Base-by-base conservation (phyloP, 2,888 invertebrate species). In the Microctonus brassicae region DNA sequence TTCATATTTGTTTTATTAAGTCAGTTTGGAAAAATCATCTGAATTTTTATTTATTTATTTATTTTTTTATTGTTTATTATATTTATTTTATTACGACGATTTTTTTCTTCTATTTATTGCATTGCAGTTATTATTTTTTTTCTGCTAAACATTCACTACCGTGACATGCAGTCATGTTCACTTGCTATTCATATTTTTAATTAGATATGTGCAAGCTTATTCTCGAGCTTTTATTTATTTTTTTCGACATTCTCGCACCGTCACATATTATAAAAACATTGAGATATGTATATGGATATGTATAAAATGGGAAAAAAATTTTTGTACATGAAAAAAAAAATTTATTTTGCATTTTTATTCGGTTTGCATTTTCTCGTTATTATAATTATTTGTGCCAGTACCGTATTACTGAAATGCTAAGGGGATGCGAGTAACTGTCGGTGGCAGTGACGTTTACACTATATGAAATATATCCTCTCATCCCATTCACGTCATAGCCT, bases 401-500 rank as follows among this genome's bases (percentile, higher is more conserved):
- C 77, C 73, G 74, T 75, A 77, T 79, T 78, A 77, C 76, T 79
- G 33, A 58, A 80, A 81, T 79, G 77, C 76, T 78, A 75, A 61
- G 73, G 47, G 17, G 47, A 47, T 17, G 17, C 47, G 47, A 47
- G 47, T 3, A 74, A 75, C 77, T 73, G 76, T 74, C 79, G 81
- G 80, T 79, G 80, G 76, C 78, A 79, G 75, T 36, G 74, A 65
- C 74, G 74, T 78, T 75, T 76, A 70, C 73, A 47, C 47, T 47
- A 47, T 47, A 75, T 74, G 73, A 76, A 17, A 47, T 47, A 47
- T 47, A 47, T 7, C 47, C 47, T 47, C 47, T 47, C 47, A 47
- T 47, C 17, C 17, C 47, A 2, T 17, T 47, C 47, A 47, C 47
- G n/a, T n/a, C n/a, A n/a, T n/a, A n/a, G n/a, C n/a, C 17, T n/a